A percentile compares a stretch with the other conserved stretches of the same genome.
Conservation (phyloP, 2,888 invertebrate genomes). For the Lomographa bimaculata region DNA sequence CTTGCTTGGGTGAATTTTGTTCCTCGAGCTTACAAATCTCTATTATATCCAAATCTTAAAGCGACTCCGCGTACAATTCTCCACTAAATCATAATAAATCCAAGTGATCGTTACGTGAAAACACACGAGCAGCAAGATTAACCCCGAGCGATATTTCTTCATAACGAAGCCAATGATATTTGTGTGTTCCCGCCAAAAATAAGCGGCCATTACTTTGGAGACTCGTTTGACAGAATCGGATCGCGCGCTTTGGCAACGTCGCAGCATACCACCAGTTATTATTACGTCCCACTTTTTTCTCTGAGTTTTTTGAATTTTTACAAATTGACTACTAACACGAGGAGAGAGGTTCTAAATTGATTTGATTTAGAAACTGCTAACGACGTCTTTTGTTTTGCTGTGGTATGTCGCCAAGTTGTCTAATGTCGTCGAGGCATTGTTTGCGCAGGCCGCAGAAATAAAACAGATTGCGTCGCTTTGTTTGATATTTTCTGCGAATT, state of each 20-base stretch:
- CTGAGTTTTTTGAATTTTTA: constrained; percentile 26
- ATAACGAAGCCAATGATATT: constrained; percentile 60
- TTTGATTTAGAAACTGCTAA: constrained; percentile 27
- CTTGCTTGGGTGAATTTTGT: too few relatives aligned
- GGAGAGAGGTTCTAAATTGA: constrained; percentile 26
- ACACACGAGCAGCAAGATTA: constrained; percentile 42
- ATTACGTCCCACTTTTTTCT: constrained; percentile 37
- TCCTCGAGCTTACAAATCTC: constrained; percentile 3
- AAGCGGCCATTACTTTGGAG: constrained; percentile 68
- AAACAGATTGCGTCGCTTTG: constrained; percentile 5
- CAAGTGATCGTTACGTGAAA: constrained; percentile 43
- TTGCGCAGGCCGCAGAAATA: constrained; percentile 8
- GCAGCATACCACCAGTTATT: constrained; percentile 29
- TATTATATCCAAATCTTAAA: constrained; percentile 6
- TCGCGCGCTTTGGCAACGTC: constrained; percentile 60
- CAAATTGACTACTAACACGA: constrained; percentile 43
- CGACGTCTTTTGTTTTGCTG: constrained; percentile 21
- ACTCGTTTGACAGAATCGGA: constrained; percentile 73
- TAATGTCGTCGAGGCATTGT: constrained; percentile 18
- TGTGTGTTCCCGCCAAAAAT: constrained; percentile 71
- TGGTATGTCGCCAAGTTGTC: constrained; percentile 23
- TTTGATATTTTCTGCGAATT: constrained; percentile 9
- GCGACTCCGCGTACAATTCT: constrained; percentile 13
- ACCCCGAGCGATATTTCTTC: constrained; percentile 52
- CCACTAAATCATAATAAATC: constrained; percentile 35